phyloP scores from a whole-genome alignment of 2,888 invertebrate species.

The Syrista parreyssii region DNA sequence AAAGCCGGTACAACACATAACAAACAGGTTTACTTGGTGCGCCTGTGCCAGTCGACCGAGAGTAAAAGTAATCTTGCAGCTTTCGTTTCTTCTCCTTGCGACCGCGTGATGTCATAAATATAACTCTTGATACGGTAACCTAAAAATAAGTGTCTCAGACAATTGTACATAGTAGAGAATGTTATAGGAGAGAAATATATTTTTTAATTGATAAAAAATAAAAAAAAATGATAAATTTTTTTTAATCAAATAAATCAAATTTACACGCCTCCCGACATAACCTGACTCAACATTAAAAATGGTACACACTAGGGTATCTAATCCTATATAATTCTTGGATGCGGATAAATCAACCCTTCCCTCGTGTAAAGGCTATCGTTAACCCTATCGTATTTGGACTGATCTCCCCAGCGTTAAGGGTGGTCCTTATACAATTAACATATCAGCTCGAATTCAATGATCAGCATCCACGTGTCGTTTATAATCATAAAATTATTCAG shows the following conservation, averaged over 20 bases:
- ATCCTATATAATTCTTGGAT: not conserved
- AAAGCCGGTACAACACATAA: conserved; percentile 31
- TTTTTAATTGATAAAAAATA: not conserved
- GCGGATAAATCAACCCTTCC: not conserved
- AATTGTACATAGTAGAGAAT: conserved; percentile 19
- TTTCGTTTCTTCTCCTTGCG: conserved; percentile 57
- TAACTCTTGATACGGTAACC: conserved; percentile 53
- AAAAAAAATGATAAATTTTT: not conserved
- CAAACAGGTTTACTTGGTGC: conserved; percentile 46
- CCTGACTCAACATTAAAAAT: not conserved
- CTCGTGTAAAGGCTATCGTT: not conserved
- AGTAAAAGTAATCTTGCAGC: conserved; percentile 62
- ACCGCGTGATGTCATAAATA: conserved; percentile 60
- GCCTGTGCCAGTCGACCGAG: conserved; percentile 40
- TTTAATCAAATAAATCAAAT: not conserved
- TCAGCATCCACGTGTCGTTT: not conserved
- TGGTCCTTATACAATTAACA: not conserved
- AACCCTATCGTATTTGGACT: not conserved
- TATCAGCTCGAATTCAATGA: not conserved
- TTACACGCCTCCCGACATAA: not conserved
- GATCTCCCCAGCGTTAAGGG: not conserved
- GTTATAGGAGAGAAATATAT: not conserved
- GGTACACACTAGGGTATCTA: not conserved
- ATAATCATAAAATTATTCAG: not conserved
- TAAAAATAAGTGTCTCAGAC: conserved; percentile 39